These are phyloP conservation scores for Achatina immaculata DNA, from an alignment of 1,140 invertebrate genomes.

Conservation along the genomic window DNA sequence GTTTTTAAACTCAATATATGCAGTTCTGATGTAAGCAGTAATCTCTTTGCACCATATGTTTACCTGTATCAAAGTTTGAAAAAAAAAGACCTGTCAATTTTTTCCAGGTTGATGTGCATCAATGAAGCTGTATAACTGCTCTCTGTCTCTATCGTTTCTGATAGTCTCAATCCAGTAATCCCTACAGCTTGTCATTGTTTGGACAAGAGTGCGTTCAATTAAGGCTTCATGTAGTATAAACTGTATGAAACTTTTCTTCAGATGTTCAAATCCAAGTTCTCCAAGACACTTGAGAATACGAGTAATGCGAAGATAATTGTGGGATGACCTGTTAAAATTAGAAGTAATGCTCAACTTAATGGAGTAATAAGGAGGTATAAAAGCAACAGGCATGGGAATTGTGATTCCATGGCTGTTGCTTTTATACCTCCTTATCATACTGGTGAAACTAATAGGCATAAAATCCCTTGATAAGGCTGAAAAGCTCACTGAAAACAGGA, in stretches of 20 bases:
- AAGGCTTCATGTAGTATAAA: conserved; percentile 60
- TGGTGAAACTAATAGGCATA: no score
- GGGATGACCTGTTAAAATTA: conserved; percentile 44
- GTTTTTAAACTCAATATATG: no score
- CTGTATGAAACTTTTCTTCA: conserved; percentile 54
- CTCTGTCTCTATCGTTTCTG: conserved; percentile 47
- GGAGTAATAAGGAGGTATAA: no score
- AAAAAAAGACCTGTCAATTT: no score
- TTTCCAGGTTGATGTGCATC: conserved; percentile 29
- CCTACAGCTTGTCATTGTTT: conserved; percentile 51
- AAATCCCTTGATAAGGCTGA: no score
- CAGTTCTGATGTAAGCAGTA: no score
- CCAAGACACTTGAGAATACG: conserved; percentile 66
- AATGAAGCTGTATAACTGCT: conserved; percentile 41
- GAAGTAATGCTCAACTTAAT: not conserved
- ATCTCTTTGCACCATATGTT: no score
- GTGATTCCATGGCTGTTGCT: no score
- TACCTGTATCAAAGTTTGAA: no score
- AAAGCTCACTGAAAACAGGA: no score
- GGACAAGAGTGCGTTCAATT: conserved; percentile 43
- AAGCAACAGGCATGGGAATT: no score
- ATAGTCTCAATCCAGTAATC: conserved; percentile 61
- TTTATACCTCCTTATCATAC: no score
- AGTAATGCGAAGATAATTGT: conserved; percentile 63
- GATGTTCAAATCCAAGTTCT: conserved; percentile 60